Evolutionary conservation across 2,888 invertebrate genomes (phyloP), one percentile per base, ranked within the genome.

Genomic region (Tineola bisselliella): DNA sequence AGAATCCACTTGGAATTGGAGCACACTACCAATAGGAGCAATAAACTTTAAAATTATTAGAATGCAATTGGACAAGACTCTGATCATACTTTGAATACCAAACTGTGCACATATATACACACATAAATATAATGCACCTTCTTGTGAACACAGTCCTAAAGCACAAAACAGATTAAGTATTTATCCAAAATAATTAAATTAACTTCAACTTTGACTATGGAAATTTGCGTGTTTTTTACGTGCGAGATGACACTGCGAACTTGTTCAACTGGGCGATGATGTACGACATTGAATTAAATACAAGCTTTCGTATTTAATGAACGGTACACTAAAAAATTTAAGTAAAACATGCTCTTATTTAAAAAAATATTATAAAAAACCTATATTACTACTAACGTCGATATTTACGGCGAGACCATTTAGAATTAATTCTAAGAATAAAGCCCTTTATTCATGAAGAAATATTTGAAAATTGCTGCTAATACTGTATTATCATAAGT

Each of bases 1-100:
- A 61, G 44, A 63, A 62, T 65, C 61, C 62, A 63, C 56, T 65
- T 64, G 59, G 67, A 66, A 67, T 65, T 63, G 38, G 63, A 60
- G 61, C 65, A 63, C 44, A 63, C 64, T 57, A 61, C 54, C 60
- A 44, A 17, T 30, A 62, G 65, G 60, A 61, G 63, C 52, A 59
- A 63, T 57, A 62, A 57, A 38, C 62, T 61, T 61, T 43, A 33
- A 62, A 56, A 18, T 48, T 25, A 25, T 25, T 6, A 6, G 15
- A 48, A 48, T 48, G 13, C 48, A n/a, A 48, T 17, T 48, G 15
- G 6, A 15, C 8, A 15, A 17, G 15, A 13, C 13, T 13, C 1
- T 18, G 19, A 54, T 54, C 54, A 54, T 54, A 25, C 54, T 8
- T 54, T 19, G 54, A 54, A 54, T 54, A 54, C 54, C 54, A 54